Evolutionary conservation across 1,140 invertebrate genomes (phyloP).

Genomic region (Hypothenemus hampei): DNA sequence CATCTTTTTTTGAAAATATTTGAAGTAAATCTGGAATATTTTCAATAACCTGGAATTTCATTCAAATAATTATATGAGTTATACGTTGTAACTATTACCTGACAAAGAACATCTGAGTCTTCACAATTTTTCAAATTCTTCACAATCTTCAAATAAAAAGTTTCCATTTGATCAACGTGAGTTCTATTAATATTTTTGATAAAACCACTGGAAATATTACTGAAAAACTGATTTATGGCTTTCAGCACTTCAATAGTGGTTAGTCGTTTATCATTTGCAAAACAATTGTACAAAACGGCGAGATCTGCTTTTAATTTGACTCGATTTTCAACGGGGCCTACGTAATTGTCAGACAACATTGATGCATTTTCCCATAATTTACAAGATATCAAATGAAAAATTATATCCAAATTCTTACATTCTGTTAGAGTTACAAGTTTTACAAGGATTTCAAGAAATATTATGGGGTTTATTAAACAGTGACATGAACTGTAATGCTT

Average conservation of each 20-base stretch:
- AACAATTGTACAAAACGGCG: slow-evolving; percentile 19
- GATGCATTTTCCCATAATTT: slow-evolving; percentile 9
- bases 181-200: slow-evolving; percentile 19
- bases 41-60: slow-evolving; percentile 17
- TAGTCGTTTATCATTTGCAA: slow-evolving; percentile 19
- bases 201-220: slow-evolving; percentile 28
- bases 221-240: slow-evolving; percentile 29
- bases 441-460: slow-evolving; percentile 22
- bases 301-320: slow-evolving; percentile 23
- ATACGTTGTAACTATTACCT: too few relatives aligned
- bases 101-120: slow-evolving; percentile 1
- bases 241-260: slow-evolving; percentile 18
- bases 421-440: slow-evolving; percentile 21
- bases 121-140: slow-evolving; percentile 4
- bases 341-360: slow-evolving; percentile 27
- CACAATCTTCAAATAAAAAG: slow-evolving; percentile 26
- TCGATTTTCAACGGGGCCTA: slow-evolving; percentile 15
- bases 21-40: slow-evolving; percentile 24
- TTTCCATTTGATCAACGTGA: slow-evolving; percentile 29
- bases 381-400: slow-evolving; percentile 32
- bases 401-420: slow-evolving; percentile 29
- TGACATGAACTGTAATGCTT: slow-evolving; percentile 27
- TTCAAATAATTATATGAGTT: not conserved
- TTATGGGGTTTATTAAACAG: slow-evolving; percentile 1
- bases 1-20: slow-evolving; percentile 28